These are phyloP conservation scores for Platypus cylindrus DNA, from an alignment of 2,888 invertebrate genomes.

Conservation along the genomic window DNA sequence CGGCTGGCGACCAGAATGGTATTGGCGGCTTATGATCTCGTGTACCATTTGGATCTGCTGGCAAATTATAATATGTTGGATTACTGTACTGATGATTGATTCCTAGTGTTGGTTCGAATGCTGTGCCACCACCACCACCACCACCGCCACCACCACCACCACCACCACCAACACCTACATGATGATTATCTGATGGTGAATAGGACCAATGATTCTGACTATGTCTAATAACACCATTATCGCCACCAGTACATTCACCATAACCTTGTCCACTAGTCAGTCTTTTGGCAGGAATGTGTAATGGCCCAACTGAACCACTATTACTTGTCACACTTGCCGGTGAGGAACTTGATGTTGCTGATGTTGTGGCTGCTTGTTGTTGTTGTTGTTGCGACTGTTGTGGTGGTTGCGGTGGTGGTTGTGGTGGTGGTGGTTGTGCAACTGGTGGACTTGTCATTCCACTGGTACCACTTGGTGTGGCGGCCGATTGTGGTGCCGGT, in stretches of 20 bases:
- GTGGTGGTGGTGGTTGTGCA: constrained; percentile 33
- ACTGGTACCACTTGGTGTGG: constrained; percentile 43
- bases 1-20: constrained; percentile 58
- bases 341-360: constrained; percentile 50
- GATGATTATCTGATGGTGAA: constrained; percentile 48
- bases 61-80: constrained; percentile 67
- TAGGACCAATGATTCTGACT: constrained; percentile 54
- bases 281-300: constrained; percentile 88
- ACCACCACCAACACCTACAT: too few species aligned
- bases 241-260: constrained; percentile 44
- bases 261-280: constrained; percentile 38
- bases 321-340: constrained; percentile 48
- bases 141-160: too few species aligned
- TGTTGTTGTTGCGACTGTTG: too few species aligned
- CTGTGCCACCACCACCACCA: constrained; percentile 36
- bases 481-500: constrained; percentile 38
- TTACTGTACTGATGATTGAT: constrained; percentile 58
- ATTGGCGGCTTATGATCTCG: constrained; percentile 46
- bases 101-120: constrained; percentile 47
- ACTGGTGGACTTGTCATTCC: constrained; percentile 37
- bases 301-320: constrained; percentile 60
- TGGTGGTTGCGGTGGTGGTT: too few species aligned
- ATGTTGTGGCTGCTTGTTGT: constrained; percentile 52
- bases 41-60: constrained; percentile 45
- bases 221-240: constrained; percentile 55